These are phyloP conservation scores for Notoglanidium macrostoma DNA, from an alignment of 2,797 vertebrate genomes.

Conservation along the genomic window DNA sequence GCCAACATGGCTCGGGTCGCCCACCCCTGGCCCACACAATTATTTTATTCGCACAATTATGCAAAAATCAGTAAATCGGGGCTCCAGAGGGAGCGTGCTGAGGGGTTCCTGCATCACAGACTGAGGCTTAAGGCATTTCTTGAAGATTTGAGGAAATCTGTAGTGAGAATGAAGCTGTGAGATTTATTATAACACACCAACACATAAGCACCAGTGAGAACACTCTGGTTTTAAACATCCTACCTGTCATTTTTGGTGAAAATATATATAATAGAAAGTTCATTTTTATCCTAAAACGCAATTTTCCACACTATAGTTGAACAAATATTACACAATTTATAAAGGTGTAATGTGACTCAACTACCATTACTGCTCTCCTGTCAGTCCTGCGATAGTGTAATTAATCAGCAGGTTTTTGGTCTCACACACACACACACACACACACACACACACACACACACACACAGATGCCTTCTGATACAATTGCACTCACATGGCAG, in stretches of 20 bases:
- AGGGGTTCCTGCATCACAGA: not conserved
- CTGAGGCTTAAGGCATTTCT: not conserved
- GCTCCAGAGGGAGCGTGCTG: not conserved
- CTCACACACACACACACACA: conserved; percentile 10
- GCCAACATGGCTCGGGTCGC: no score
- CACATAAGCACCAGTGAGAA: not conserved
- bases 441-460: conserved; percentile 3
- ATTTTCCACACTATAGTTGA: not conserved
- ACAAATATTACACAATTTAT: conserved; percentile 8
- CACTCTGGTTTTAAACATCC: not conserved
- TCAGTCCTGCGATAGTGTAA: not conserved
- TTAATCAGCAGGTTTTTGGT: not conserved
- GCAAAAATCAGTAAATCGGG: not conserved
- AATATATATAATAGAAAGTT: not conserved
- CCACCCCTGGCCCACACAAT: no score
- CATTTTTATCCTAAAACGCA: not conserved
- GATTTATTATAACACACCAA: not conserved
- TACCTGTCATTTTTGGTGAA: not conserved
- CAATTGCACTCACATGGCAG: conserved; percentile 72
- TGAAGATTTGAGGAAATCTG: not conserved
- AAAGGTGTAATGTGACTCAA: not conserved
- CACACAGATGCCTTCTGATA: conserved; percentile 54
- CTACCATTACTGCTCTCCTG: not conserved
- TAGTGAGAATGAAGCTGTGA: not conserved
- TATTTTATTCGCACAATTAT: no score